These are phyloP conservation scores for Turnix velox DNA, from an alignment of 2,113 vertebrate species.

Conservation along the genomic window DNA sequence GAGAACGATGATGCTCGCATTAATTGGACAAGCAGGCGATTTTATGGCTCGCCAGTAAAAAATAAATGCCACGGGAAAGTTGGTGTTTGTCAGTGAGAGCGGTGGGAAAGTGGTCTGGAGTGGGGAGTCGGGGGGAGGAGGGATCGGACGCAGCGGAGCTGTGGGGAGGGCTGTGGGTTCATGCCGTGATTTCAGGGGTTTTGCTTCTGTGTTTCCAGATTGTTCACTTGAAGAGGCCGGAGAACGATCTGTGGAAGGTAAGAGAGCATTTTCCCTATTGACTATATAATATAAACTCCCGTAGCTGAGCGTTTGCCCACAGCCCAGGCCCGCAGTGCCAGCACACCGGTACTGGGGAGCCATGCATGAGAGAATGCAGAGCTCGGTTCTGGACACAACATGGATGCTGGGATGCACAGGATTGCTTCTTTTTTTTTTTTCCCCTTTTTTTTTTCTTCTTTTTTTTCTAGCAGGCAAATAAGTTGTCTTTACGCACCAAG, in stretches of 20 bases:
- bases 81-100: not conserved
- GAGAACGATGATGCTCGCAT: not conserved
- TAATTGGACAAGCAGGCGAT: not conserved
- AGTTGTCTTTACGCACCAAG: not conserved
- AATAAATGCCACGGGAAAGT: constrained; percentile 23
- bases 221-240: not conserved
- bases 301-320: not conserved
- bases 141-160: not conserved
- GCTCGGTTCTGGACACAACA: not conserved
- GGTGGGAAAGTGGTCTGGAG: not conserved
- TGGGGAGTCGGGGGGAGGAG: not conserved
- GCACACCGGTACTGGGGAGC: not conserved
- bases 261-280: not conserved
- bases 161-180: not conserved
- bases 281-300: not conserved
- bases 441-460: too few relatives aligned
- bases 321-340: not conserved
- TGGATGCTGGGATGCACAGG: not conserved
- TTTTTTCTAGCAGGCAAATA: not conserved
- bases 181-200: not conserved
- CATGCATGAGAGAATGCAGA: not conserved
- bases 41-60: constrained; percentile 29
- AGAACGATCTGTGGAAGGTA: constrained; percentile 51
- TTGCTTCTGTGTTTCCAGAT: constrained; percentile 40
- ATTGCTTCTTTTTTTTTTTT: too few relatives aligned